A percentile compares a stretch with the other conserved stretches of the same genome.
Evolutionary conservation across 2,888 invertebrate species (phyloP).

Genomic region (Perizoma affinitatum): DNA sequence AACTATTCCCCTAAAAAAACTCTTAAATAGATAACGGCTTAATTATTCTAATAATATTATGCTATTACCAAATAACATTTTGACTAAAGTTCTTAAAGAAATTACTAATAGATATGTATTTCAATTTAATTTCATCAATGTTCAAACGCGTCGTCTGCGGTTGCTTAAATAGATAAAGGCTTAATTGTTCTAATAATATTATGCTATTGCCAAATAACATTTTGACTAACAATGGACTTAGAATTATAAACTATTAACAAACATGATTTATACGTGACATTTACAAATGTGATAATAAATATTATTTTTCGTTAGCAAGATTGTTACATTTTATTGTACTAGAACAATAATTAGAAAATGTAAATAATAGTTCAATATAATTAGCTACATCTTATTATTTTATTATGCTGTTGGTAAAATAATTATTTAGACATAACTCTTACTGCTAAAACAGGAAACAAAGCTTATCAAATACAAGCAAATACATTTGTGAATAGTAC

Average conservation of each 20-base stretch:
- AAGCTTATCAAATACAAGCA: too few species aligned
- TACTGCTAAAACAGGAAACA: too few species aligned
- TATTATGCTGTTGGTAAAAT: too few species aligned
- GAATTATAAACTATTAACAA: conserved; percentile 17
- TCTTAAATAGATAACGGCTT: neutral
- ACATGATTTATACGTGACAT: conserved; percentile 33
- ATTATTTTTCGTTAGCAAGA: neutral
- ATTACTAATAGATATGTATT: too few species aligned
- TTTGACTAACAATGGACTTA: conserved; percentile 18
- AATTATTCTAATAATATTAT: conserved; percentile 5
- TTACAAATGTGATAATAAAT: conserved; percentile 35
- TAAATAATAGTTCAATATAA: too few species aligned
- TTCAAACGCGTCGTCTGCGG: neutral
- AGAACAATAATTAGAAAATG: too few species aligned
- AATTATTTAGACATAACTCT: too few species aligned
- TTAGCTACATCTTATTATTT: too few species aligned
- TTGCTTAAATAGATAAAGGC: conserved; percentile 1
- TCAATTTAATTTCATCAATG: neutral
- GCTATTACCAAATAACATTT: conserved; percentile 23
- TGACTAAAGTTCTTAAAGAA: neutral
- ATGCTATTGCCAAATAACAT: conserved; percentile 22
- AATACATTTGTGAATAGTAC: too few species aligned
- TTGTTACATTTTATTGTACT: neutral
- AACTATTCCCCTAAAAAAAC: too few species aligned
- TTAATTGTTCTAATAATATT: conserved; percentile 3